Percentiles rank a stretch among this genome's conserved stretches.
Conservation (phyloP, 2,797 vertebrate genomes). For the Eulemur albifrons region DNA sequence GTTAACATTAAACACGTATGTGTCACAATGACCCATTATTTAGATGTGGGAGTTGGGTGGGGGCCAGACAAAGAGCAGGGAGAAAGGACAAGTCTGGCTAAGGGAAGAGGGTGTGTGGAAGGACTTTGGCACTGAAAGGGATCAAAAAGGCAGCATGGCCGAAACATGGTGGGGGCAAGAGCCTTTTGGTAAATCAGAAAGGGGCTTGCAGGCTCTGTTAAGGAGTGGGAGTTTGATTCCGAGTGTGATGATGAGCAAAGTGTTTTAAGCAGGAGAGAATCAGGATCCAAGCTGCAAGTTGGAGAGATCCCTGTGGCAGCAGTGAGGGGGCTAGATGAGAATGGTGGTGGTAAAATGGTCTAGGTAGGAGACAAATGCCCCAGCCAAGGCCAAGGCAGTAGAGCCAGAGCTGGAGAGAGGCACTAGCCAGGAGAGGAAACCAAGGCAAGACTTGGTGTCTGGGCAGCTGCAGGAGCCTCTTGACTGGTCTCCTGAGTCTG, state of each 20-base stretch:
- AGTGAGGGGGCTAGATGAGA: background rate
- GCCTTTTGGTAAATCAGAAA: background rate
- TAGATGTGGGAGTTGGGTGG: background rate
- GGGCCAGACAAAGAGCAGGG: background rate
- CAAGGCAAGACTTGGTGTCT: background rate
- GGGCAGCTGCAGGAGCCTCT: background rate
- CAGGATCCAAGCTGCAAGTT: background rate
- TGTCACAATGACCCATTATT: background rate
- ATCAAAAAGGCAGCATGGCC: background rate
- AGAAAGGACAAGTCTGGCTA: background rate
- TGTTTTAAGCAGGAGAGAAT: background rate
- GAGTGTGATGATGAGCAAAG: background rate
- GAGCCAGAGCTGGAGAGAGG: background rate
- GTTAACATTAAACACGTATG: background rate
- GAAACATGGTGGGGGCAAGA: background rate
- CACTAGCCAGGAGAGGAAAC: background rate
- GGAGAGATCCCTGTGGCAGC: background rate
- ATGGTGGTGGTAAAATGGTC: background rate
- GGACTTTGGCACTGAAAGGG: background rate
- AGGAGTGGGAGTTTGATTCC: background rate
- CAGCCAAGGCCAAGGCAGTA: background rate
- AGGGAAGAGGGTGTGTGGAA: background rate
- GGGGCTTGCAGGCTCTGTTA: background rate
- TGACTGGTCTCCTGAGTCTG: background rate
- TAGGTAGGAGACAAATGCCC: background rate